phyloP scores from a whole-genome alignment of 2,113 vertebrate genomes.

The Halcyon malimbica region DNA sequence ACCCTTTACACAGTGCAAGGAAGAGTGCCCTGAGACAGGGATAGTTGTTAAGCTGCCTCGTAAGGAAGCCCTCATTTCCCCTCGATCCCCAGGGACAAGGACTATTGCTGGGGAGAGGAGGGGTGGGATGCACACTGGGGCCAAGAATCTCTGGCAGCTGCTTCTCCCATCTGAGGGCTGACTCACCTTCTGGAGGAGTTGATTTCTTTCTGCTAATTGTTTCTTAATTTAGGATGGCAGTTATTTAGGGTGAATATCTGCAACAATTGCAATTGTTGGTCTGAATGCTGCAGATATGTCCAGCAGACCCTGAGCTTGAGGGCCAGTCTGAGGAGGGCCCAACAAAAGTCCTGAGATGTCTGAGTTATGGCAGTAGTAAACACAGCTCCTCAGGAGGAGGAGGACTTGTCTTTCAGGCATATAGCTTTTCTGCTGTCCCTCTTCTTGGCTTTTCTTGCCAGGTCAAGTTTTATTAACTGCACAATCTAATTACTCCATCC shows the following conservation, averaged over 20 bases:
- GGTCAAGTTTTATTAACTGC: not conserved
- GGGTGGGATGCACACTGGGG: rapidly evolving
- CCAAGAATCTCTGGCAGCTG: not conserved
- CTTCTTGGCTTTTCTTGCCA: not conserved
- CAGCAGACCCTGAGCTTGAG: not conserved
- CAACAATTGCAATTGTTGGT: not conserved
- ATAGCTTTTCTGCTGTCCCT: not conserved
- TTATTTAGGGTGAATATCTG: not conserved
- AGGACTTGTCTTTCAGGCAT: not conserved
- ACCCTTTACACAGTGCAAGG: rapidly evolving
- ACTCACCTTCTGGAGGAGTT: not conserved
- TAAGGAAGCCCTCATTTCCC: not conserved
- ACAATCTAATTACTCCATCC: not conserved
- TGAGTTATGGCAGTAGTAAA: not conserved
- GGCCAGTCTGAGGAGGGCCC: not conserved
- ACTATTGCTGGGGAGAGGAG: not conserved
- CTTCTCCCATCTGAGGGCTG: not conserved
- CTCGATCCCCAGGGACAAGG: not conserved
- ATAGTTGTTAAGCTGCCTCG: not conserved
- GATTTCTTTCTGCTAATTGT: not conserved
- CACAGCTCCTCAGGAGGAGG: not conserved
- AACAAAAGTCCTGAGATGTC: not conserved
- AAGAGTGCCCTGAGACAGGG: not conserved
- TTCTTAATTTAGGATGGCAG: not conserved
- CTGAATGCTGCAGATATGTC: not conserved